Conservation (phyloP, 1,140 invertebrate genomes). For the Drosophila azteca region DNA sequence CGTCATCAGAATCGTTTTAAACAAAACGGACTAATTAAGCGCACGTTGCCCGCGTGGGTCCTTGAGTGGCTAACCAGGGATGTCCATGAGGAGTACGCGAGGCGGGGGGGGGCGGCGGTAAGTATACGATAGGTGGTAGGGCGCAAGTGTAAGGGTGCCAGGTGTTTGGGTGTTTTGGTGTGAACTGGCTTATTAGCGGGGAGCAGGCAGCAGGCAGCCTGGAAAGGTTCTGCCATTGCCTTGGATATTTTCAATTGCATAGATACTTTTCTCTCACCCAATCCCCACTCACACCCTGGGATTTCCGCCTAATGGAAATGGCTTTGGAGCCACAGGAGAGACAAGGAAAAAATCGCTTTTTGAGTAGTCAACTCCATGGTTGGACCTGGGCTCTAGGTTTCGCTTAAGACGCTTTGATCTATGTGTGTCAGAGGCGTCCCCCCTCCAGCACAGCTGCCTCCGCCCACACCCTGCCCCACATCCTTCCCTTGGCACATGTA, state of each 20-base stretch:
- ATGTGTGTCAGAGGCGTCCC: slow-evolving; percentile 54
- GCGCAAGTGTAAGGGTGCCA: slow-evolving; percentile 19
- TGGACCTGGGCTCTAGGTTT: too few relatives aligned
- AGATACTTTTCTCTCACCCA: background rate
- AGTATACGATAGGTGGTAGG: background rate
- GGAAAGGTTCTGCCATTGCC: background rate
- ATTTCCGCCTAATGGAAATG: slow-evolving; percentile 37
- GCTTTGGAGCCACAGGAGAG: slow-evolving; percentile 3
- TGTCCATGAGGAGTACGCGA: background rate
- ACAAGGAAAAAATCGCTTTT: slow-evolving; percentile 58
- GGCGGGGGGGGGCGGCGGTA: background rate
- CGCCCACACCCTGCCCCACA: background rate
- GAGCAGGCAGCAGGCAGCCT: too few relatives aligned
- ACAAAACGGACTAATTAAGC: slow-evolving; percentile 81
- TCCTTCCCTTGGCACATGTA: slow-evolving; percentile 16
- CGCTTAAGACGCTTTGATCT: slow-evolving; percentile 76
- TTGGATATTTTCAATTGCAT: slow-evolving; percentile 25
- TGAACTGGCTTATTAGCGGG: slow-evolving; percentile 51
- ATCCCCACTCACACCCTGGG: background rate
- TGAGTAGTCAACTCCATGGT: slow-evolving; percentile 49
- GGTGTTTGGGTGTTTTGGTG: slow-evolving; percentile 50
- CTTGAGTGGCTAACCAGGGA: slow-evolving; percentile 29
- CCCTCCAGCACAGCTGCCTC: background rate
- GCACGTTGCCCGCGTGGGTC: slow-evolving; percentile 53
- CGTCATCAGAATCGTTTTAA: slow-evolving; percentile 74